These are phyloP conservation scores for Adrianichthys oophorus DNA, from an alignment of 2,797 vertebrate genomes.

Conservation along the genomic window DNA sequence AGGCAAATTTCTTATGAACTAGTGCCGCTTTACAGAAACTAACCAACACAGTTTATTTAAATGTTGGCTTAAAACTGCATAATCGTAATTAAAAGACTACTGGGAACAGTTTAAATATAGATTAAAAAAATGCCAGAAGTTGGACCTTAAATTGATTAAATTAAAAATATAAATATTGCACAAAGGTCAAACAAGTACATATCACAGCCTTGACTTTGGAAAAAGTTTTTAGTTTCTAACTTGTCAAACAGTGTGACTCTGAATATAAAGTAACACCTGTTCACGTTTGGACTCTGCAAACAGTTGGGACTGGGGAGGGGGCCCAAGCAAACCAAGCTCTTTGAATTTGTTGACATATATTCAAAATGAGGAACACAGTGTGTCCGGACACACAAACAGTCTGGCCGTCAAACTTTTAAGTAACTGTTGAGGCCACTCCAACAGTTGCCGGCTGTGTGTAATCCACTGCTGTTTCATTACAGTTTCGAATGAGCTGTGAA, in stretches of 20 bases:
- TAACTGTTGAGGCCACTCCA: slow-evolving; percentile 4
- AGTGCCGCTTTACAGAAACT: no score
- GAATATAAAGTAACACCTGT: slow-evolving; percentile 67
- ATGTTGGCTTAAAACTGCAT: no score
- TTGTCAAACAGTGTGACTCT: slow-evolving; percentile 34
- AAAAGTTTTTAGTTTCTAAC: slow-evolving; percentile 30
- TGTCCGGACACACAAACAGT: slow-evolving; percentile 2
- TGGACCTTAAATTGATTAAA: no score
- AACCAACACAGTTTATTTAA: no score
- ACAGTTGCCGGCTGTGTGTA: background rate
- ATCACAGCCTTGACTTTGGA: slow-evolving; percentile 30
- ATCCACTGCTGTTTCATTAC: slow-evolving; percentile 39
- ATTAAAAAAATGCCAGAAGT: no score
- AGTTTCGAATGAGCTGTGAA: slow-evolving; percentile 44
- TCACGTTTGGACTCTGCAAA: slow-evolving; percentile 27
- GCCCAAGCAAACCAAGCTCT: slow-evolving; percentile 36
- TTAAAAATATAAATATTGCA: no score
- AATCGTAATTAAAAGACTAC: no score
- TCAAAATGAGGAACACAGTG: slow-evolving; percentile 23
- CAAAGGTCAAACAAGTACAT: background rate
- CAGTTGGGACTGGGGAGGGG: slow-evolving; percentile 5
- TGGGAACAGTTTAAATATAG: no score
- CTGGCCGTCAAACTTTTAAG: slow-evolving; percentile 14
- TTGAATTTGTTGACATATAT: slow-evolving; percentile 33
- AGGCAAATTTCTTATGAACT: no score